phyloP scores from a whole-genome alignment of 1,140 invertebrate genomes.

The Philotrypesis tridentata region DNA sequence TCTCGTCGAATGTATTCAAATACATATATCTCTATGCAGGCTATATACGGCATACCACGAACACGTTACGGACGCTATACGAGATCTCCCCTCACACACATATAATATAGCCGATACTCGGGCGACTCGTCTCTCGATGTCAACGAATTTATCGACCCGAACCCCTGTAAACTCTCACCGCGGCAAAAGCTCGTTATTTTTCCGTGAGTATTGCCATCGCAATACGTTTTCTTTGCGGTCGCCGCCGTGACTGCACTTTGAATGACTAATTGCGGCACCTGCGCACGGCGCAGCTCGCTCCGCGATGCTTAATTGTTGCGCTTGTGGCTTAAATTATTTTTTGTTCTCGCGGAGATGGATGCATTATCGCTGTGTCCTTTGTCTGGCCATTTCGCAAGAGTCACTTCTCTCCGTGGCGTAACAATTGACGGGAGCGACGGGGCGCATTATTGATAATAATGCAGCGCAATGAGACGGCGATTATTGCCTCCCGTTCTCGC shows the following conservation, averaged over 20 bases:
- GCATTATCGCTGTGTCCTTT: not conserved
- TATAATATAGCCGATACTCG: conserved; percentile 2
- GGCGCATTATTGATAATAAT: not conserved
- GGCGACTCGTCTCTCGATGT: conserved; percentile 49
- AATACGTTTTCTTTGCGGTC: not conserved
- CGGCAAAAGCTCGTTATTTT: not conserved
- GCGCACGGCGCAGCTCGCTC: no score
- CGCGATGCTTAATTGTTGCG: no score
- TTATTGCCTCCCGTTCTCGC: not conserved
- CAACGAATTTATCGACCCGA: conserved; percentile 39
- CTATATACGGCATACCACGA: not conserved
- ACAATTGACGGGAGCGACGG: not conserved
- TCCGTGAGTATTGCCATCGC: no score
- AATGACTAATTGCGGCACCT: not conserved
- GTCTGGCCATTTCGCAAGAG: not conserved
- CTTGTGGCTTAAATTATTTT: not conserved
- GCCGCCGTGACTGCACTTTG: not conserved
- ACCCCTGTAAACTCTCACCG: conserved; percentile 45
- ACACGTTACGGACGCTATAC: not conserved
- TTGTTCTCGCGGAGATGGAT: not conserved
- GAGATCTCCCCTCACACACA: no score
- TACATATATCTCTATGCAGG: not conserved
- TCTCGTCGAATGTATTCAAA: not conserved
- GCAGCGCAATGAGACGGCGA: not conserved
- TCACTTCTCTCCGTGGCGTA: not conserved